Evolutionary conservation across 1,140 invertebrate species (phyloP), one percentile per base, ranked within the genome.

Genomic region (Leptopilina clavipes): DNA sequence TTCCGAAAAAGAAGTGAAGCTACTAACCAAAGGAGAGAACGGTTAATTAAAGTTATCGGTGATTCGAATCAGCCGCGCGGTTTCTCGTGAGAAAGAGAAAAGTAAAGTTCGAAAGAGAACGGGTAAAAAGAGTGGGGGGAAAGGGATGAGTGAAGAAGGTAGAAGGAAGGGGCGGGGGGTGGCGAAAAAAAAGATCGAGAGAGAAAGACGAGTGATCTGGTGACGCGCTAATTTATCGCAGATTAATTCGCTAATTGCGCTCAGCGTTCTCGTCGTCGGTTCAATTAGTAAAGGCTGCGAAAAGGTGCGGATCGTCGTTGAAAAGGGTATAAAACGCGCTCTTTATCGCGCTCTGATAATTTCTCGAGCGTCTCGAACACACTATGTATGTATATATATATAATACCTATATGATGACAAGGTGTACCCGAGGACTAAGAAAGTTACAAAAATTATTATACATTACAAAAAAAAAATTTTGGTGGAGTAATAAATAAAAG

Each of bases 11-110:
- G 59, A 65, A 65, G 22, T 31, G 22, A 65, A 65, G 25, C 22
- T 22, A 65, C 25, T n/a, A 65, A 65, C 59, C 59, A 65, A 65
- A 65, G 59, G 25, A 65, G 12, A 65, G 59, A 25, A 65, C 59
- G 79, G 83, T 82, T 83, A 82, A 86, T 86, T 84, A 83, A 84
- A 86, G 79, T 84, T 84, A 86, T 83, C 82, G 79, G 78, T 76
- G 76, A 81, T 84, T 77, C 78, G 74, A 73, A 79, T 79, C 76
- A 79, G 73, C 76, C 76, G 76, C 77, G 77, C 37, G 37, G 37
- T 76, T 75, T 76, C 71, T 76, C 77, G 79, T 79, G 59, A 31
- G 59, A 65, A 31, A 65, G 79, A 75, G 74, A 79, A 78, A 76
- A 79, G 73, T 74, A 78, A 77, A 80, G 77, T 76, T 75, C 8